Conservation (phyloP, 2,888 invertebrate genomes). For the Lasioglossum villosulum region DNA sequence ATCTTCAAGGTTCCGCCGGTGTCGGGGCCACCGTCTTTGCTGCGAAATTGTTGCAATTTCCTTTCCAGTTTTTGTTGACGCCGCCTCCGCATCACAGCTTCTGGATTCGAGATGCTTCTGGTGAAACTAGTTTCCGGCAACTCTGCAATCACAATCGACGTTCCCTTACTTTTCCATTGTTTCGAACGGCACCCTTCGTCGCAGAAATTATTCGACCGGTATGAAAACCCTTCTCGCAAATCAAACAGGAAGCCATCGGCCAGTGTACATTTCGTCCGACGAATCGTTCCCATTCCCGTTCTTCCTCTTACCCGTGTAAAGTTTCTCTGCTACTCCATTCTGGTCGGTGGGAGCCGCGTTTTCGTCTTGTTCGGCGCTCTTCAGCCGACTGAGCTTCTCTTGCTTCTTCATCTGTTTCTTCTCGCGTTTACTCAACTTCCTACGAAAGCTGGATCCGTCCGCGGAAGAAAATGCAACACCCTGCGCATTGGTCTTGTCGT, state of each 20-base stretch:
- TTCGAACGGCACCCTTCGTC: neutral
- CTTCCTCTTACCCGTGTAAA: conserved; percentile 90
- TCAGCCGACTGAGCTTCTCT: conserved; percentile 93
- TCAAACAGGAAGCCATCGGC: neutral
- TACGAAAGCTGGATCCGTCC: conserved; percentile 93
- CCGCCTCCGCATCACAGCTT: conserved; percentile 98
- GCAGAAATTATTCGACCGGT: neutral
- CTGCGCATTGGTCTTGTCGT: conserved; percentile 91
- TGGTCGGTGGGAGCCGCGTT: conserved; percentile 88
- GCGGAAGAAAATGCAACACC: conserved; percentile 88
- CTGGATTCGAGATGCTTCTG: conserved; percentile 99
- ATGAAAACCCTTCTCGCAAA: neutral
- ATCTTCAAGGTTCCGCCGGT: conserved; percentile 96
- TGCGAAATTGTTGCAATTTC: conserved; percentile 97
- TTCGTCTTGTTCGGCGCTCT: conserved; percentile 87
- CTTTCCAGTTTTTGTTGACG: conserved; percentile 98
- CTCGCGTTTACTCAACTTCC: conserved; percentile 98
- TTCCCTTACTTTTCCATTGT: neutral
- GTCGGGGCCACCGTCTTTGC: conserved; percentile 97
- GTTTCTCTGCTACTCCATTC: conserved; percentile 94
- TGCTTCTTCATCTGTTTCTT: conserved; percentile 99
- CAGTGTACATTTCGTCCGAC: neutral
- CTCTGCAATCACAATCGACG: conserved; percentile 86
- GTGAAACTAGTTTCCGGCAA: conserved; percentile 99
- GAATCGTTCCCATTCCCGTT: neutral